phyloP scores from a whole-genome alignment of 2,113 vertebrate species.

The Tricholaema leucomelas region DNA sequence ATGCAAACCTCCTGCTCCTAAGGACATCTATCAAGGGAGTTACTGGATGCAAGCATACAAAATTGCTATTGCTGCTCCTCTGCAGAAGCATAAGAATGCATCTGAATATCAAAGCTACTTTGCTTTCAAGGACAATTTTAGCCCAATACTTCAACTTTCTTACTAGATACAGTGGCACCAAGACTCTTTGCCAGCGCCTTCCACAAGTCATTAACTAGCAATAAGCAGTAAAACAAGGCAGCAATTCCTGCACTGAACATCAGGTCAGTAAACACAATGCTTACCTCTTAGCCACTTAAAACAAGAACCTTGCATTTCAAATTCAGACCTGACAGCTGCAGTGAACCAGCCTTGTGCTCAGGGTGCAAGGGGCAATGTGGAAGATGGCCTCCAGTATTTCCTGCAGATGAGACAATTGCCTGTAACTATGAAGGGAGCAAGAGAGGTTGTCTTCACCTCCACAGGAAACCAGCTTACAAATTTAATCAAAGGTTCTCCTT shows the following conservation, averaged over 20 bases:
- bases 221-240: slow-evolving; percentile 2
- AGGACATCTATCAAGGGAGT: background rate
- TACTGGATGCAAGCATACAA: background rate
- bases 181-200: background rate
- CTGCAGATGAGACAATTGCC: background rate
- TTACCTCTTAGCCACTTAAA: background rate
- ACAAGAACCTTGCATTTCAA: background rate
- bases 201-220: background rate
- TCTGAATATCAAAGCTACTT: background rate
- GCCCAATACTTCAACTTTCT: background rate
- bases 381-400: background rate
- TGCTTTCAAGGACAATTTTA: background rate
- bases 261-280: background rate
- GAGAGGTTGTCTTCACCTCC: background rate
- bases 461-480: background rate
- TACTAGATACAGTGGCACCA: background rate
- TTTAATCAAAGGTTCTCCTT: background rate
- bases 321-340: background rate
- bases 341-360: background rate
- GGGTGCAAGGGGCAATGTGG: background rate
- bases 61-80: background rate
- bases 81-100: background rate
- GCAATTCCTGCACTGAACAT: background rate
- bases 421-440: background rate
- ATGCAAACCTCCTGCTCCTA: background rate